Conservation (phyloP, 2,797 vertebrate genomes). For the Pterois miles region DNA sequence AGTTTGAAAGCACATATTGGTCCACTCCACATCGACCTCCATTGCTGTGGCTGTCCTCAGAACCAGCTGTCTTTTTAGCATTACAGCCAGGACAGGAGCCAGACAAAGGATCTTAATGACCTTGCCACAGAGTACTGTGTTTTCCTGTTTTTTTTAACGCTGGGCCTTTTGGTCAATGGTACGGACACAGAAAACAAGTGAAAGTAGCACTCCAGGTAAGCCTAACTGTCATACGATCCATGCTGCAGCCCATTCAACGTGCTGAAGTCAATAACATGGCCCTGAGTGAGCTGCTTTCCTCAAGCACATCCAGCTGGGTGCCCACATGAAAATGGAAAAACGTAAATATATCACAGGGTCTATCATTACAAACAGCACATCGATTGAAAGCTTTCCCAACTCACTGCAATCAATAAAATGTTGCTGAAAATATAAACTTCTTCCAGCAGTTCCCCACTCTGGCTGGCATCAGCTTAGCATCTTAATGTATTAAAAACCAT, state of each 20-base stretch:
- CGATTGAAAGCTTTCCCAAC: constrained; percentile 10
- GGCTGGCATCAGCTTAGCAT: neutral
- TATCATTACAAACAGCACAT: constrained; percentile 11
- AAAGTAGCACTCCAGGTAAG: neutral
- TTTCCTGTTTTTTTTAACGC: neutral
- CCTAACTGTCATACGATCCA: neutral
- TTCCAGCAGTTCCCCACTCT: neutral
- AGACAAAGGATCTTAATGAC: neutral
- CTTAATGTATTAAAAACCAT: constrained; percentile 1
- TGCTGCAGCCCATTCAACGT: constrained; percentile 3
- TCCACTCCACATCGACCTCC: neutral
- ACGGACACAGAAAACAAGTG: neutral
- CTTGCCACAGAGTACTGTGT: neutral
- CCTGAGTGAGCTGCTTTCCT: constrained; percentile 9
- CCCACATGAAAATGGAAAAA: neutral
- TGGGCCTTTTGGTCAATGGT: neutral
- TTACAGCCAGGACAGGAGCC: neutral
- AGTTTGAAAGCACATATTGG: neutral
- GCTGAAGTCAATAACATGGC: constrained; percentile 27
- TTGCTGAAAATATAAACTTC: constrained; percentile 22
- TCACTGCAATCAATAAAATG: constrained; percentile 11
- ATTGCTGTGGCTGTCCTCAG: neutral
- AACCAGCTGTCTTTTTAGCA: neutral
- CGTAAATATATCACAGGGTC: constrained; percentile 2
- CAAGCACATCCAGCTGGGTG: neutral